Conservation (phyloP, 2,797 vertebrate species). For the Poecilia picta region DNA sequence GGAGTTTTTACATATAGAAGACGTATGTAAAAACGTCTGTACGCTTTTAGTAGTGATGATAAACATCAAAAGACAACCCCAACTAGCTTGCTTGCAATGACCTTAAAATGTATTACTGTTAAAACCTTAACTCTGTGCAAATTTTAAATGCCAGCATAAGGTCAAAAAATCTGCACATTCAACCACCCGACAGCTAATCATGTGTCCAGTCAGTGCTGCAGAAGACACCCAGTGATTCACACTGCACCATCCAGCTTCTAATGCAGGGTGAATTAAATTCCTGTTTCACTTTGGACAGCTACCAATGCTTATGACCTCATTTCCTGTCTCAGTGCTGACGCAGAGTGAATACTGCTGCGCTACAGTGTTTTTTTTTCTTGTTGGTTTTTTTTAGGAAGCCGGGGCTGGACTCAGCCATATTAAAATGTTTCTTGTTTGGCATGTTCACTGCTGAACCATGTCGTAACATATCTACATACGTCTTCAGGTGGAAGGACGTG, state of each 20-base stretch:
- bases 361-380: constrained; percentile 5
- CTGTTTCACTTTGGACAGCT: constrained; percentile 48
- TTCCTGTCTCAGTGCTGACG: constrained; percentile 61
- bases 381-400: constrained; percentile 23
- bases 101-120: background rate
- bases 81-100: background rate
- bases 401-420: constrained; percentile 30
- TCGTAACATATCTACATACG: constrained; percentile 1
- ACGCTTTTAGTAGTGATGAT: background rate
- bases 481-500: background rate
- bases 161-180: constrained; percentile 14
- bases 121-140: background rate
- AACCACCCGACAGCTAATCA: constrained; percentile 35
- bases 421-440: constrained; percentile 41
- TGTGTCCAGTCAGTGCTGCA: constrained; percentile 51
- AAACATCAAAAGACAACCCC: background rate
- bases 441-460: constrained; percentile 24
- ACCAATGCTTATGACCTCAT: constrained; percentile 67
- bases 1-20: background rate
- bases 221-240: constrained; percentile 69
- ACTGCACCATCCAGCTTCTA: constrained; percentile 63
- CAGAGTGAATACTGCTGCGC: constrained; percentile 41
- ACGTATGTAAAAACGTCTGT: too few species aligned
- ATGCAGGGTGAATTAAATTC: constrained; percentile 52
- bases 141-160: background rate